Percentiles rank a stretch among this genome's conserved stretches.
These are phyloP conservation scores for Neogobius melanostomus DNA, from an alignment of 2,113 vertebrate species.

Conservation along the genomic window DNA sequence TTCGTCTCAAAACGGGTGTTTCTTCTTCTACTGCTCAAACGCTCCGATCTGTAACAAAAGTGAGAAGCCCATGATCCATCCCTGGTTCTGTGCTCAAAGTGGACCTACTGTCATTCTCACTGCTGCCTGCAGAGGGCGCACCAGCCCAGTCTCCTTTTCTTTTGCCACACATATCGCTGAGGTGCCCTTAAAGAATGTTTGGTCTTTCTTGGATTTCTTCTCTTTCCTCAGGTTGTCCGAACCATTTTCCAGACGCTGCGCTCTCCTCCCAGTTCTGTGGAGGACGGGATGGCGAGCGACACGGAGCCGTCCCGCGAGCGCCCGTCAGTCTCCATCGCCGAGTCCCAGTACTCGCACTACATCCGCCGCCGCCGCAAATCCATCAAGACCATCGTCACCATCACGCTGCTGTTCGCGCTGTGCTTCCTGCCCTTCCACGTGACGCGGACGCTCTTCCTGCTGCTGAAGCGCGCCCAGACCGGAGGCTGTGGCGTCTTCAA, in stretches of 20 bases:
- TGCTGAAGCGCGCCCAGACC: slow-evolving; percentile 70
- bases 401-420: slow-evolving; percentile 80
- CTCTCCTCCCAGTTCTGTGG: slow-evolving; percentile 61
- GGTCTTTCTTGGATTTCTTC: too few relatives aligned
- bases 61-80: too few relatives aligned
- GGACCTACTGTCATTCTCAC: too few relatives aligned
- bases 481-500: slow-evolving; percentile 73
- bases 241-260: slow-evolving; percentile 77
- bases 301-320: slow-evolving; percentile 30
- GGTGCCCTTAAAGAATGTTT: too few relatives aligned
- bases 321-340: slow-evolving; percentile 64
- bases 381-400: slow-evolving; percentile 81
- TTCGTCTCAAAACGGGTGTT: too few relatives aligned
- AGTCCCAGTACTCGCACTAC: slow-evolving; percentile 74
- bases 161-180: too few relatives aligned
- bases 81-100: too few relatives aligned
- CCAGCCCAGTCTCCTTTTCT: too few relatives aligned
- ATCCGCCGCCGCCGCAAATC: slow-evolving; percentile 77
- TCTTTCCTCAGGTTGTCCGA: slow-evolving; percentile 61
- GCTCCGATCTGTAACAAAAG: too few relatives aligned
- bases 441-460: slow-evolving; percentile 80
- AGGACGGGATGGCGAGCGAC: slow-evolving; percentile 26
- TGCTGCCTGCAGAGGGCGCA: too few relatives aligned
- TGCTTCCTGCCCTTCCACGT: slow-evolving; percentile 84
- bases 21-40: too few relatives aligned